Conservation (phyloP, 1,140 invertebrate species). For the Diuraphis noxia region DNA sequence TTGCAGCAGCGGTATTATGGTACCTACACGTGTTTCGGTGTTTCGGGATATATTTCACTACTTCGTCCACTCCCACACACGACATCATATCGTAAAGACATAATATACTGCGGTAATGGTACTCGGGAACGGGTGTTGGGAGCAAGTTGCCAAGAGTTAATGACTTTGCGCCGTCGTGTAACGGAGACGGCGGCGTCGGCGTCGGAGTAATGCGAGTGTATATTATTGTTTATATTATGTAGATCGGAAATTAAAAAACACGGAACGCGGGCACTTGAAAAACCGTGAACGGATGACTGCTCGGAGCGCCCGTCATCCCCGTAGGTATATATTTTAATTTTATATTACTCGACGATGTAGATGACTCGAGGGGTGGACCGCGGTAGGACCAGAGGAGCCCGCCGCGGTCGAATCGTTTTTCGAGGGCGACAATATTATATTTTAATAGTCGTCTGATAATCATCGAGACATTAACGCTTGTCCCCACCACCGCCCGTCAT, state of each 20-base stretch:
- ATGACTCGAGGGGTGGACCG: neutral
- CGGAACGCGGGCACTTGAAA: neutral
- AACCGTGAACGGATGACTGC: neutral
- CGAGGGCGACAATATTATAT: neutral
- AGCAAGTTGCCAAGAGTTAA: neutral
- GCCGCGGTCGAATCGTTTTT: neutral
- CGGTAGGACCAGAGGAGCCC: neutral
- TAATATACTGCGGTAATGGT: neutral
- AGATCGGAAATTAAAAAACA: slow-evolving; percentile 2
- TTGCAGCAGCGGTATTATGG: too few species aligned
- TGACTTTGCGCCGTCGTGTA: neutral
- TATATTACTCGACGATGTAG: neutral
- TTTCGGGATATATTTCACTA: neutral
- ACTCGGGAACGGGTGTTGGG: neutral
- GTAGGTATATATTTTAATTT: neutral
- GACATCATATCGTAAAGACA: neutral
- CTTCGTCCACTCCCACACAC: neutral
- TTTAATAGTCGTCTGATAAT: neutral
- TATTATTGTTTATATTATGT: neutral
- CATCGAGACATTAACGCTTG: neutral
- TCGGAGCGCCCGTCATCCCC: neutral
- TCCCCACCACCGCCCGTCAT: neutral
- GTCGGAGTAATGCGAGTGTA: neutral
- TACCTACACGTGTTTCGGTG: neutral
- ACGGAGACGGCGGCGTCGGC: neutral